Evolutionary conservation across 2,888 invertebrate genomes (phyloP), one percentile per base, ranked within the genome.

Genomic region (Eilema sororculum): DNA sequence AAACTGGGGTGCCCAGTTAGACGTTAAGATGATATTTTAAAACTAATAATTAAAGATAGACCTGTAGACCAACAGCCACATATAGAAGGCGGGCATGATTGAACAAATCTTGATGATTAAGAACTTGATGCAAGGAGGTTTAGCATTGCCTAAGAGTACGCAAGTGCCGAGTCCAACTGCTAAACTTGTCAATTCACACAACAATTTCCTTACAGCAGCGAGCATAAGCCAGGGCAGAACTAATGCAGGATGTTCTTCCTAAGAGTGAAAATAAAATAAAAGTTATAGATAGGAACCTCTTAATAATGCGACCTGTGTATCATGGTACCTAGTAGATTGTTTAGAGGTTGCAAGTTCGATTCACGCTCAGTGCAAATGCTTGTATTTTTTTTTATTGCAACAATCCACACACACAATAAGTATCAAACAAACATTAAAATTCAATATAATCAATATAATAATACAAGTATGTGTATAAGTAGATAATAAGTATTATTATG

Each of bases 181-280:
- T 67, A 96, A 81, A 73, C 95, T 91, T 28, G 92, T 89, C 60
- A 95, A 82, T 78, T 95, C 95, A 69, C 95, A 95, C 2, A 94
- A 84, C 24, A 96, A 84, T 76, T 93, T 91, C 69, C 95, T 92
- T 62, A 96, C 84, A 0, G 95, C 94, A 24, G 95, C 94, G 65
- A 96, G 83, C 20, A 95, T 82, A 1, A 96, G 86, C 96, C 96
- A 96, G 0, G 96, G 96, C 1, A 96, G 82, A 6, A 96, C 90
- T 59, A 96, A 80, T 0, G 89, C 87, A 0, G 95, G 95, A 28
- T 95, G 91, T 74, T 96, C 96, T 82, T 95, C 96, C 96, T 96
- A 71, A 63, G 4, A 59, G 24, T 58, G 3, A n/a, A 24, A n/a
- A 24, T 13, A 25, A n/a, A 8, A 16, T 28, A 28, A 13, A 22